These are phyloP conservation scores for Riparia riparia DNA, from an alignment of 2,113 vertebrate genomes.

Conservation along the genomic window DNA sequence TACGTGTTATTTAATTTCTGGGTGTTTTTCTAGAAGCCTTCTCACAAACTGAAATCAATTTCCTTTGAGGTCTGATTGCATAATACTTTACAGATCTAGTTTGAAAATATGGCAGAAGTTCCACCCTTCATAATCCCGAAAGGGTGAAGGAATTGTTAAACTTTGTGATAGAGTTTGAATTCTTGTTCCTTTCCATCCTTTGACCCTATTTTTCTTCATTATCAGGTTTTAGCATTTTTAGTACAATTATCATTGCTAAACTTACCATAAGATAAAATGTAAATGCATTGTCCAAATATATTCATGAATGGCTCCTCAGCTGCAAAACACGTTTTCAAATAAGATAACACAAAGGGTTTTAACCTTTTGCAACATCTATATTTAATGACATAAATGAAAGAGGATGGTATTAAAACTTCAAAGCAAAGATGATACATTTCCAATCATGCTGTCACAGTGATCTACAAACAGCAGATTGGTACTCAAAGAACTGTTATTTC, in stretches of 20 bases:
- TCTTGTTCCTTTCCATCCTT: neutral
- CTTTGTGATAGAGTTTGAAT: neutral
- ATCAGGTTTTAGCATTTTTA: neutral
- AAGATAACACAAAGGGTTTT: constrained; percentile 12
- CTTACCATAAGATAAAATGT: neutral
- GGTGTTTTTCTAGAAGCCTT: neutral
- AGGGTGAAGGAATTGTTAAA: neutral
- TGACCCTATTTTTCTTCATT: neutral
- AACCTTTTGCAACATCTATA: constrained; percentile 49
- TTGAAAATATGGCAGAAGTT: neutral
- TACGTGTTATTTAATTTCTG: neutral
- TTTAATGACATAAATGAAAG: constrained; percentile 52
- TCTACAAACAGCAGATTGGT: neutral
- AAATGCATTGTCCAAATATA: neutral
- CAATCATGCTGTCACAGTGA: constrained; percentile 14
- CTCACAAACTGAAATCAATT: neutral
- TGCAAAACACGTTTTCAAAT: neutral
- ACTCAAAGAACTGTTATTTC: neutral
- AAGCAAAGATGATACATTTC: constrained; percentile 41
- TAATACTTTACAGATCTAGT: neutral
- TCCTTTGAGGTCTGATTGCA: neutral
- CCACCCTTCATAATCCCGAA: neutral
- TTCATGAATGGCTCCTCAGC: neutral
- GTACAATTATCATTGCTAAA: neutral
- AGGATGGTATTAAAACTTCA: constrained; percentile 57